A percentile compares a stretch with the other conserved stretches of the same genome.
Conservation (phyloP, 1,140 invertebrate genomes). For the Drosophila lini region DNA sequence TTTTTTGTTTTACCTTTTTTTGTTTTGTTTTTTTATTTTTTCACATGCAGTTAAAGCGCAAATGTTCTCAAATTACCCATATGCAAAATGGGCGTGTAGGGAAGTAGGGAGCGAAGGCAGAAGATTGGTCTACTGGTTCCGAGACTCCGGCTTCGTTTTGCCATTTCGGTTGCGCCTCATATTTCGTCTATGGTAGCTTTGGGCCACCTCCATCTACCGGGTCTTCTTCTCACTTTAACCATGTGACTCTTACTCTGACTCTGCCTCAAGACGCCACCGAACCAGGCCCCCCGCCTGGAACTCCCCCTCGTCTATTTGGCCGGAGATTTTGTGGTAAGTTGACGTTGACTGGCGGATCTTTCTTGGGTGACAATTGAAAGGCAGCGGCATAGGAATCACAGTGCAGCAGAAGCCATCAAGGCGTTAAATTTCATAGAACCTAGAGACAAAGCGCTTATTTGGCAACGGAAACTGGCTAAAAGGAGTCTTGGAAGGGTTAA, state of each 20-base stretch:
- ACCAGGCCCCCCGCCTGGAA: conserved; percentile 5
- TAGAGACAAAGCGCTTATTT: conserved; percentile 37
- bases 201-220: conserved; percentile 12
- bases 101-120: conserved; percentile 20
- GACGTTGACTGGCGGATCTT: conserved; percentile 54
- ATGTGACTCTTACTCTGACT: conserved; percentile 12
- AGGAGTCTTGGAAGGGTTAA: not conserved
- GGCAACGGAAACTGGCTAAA: conserved; percentile 31
- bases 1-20: conserved; percentile 17
- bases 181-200: conserved; percentile 74
- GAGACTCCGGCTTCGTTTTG: conserved; percentile 54
- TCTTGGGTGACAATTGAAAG: conserved; percentile 64
- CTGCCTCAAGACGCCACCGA: conserved; percentile 61
- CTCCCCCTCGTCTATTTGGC: not conserved
- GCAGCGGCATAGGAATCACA: conserved; percentile 53
- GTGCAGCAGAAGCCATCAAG: conserved; percentile 39
- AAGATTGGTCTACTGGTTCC: conserved; percentile 56
- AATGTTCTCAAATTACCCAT: conserved; percentile 82
- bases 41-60: conserved; percentile 78
- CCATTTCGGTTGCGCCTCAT: conserved; percentile 79
- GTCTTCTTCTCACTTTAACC: not conserved
- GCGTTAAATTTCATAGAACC: conserved; percentile 58
- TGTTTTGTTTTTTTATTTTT: conserved; percentile 42
- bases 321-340: conserved; percentile 67
- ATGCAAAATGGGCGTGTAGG: conserved; percentile 51